These are phyloP conservation scores for Prosapia bicincta DNA, from an alignment of 2,888 invertebrate genomes.

Conservation along the genomic window DNA sequence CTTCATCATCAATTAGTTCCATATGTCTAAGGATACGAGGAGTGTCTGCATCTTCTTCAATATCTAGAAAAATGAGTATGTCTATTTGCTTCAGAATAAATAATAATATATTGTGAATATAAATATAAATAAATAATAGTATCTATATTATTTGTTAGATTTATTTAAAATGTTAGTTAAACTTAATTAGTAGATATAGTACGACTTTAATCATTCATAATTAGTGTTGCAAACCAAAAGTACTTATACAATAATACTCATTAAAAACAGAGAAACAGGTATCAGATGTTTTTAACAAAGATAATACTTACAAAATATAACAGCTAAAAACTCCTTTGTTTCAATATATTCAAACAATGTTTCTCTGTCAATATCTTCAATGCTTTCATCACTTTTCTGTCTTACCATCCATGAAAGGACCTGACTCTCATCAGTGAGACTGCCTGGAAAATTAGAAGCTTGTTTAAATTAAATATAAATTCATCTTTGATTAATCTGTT, in stretches of 20 bases:
- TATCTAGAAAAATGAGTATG: constrained; percentile 57
- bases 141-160: no score
- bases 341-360: constrained; percentile 79
- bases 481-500: no score
- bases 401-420: constrained; percentile 89
- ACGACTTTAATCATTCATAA: no score
- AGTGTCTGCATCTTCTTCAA: constrained; percentile 77
- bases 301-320: constrained; percentile 80
- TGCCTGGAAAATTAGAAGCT: constrained; percentile 52
- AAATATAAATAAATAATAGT: no score
- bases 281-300: not conserved
- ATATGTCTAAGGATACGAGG: constrained; percentile 79
- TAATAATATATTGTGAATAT: no score
- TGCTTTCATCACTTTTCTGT: constrained; percentile 88
- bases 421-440: constrained; percentile 70
- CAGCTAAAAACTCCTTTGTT: constrained; percentile 87
- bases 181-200: no score
- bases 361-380: constrained; percentile 84
- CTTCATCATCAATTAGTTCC: constrained; percentile 89
- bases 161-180: no score
- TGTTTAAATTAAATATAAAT: not conserved
- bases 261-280: not conserved
- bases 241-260: no score
- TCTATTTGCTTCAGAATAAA: no score
- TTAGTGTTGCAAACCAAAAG: no score